Conservation (phyloP, 2,113 vertebrate genomes). For the Pimephales promelas region DNA sequence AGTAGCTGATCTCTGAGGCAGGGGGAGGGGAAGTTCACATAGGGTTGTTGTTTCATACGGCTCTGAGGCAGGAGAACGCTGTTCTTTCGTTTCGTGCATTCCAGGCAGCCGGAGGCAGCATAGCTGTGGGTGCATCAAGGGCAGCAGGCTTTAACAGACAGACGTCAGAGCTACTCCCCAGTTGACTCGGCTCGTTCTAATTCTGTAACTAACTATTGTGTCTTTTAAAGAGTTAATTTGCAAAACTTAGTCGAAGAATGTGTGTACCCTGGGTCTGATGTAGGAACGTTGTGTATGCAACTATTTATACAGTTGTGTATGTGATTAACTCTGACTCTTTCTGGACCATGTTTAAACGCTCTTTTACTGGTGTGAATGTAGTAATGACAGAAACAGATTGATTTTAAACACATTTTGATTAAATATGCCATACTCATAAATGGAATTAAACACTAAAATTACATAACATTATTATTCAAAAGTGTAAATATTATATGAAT, state of each 20-base stretch:
- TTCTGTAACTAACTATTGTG: not conserved
- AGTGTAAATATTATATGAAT: not conserved
- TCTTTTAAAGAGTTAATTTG: not conserved
- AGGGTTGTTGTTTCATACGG: conserved; percentile 47
- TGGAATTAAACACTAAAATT: not conserved
- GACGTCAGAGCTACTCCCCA: not conserved
- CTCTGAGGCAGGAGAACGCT: conserved; percentile 29
- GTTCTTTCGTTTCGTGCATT: conserved; percentile 48
- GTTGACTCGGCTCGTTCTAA: not conserved
- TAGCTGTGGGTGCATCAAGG: conserved; percentile 34
- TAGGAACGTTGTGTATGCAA: not conserved
- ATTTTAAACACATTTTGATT: not conserved
- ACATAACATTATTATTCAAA: not conserved
- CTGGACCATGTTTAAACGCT: not conserved
- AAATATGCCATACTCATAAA: not conserved
- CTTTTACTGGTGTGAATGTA: not conserved
- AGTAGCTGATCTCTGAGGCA: conserved; percentile 20
- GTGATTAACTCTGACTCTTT: not conserved
- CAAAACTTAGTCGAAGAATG: not conserved
- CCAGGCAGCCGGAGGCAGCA: conserved; percentile 42
- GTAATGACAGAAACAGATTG: not conserved
- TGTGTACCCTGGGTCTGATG: not conserved
- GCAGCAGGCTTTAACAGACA: conserved; percentile 54
- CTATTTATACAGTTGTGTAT: not conserved
- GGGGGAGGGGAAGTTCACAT: conserved; percentile 36